Percentiles rank a stretch among this genome's conserved stretches.
Conservation (phyloP, 1,140 invertebrate genomes). For the Drosophila pruinosa region DNA sequence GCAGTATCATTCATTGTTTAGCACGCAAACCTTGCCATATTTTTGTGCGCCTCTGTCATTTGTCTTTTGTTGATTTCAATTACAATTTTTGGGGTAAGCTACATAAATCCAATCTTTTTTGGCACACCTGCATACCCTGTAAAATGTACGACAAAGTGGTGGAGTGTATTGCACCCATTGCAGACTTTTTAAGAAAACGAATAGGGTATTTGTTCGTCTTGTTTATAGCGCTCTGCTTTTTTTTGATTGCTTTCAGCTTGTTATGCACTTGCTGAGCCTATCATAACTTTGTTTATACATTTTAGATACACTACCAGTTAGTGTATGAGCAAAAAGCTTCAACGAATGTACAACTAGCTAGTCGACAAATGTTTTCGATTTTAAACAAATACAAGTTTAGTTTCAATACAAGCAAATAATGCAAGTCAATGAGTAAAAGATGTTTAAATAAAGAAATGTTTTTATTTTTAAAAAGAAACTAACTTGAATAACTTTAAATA, state of each 20-base stretch:
- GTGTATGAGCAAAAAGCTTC: too few species aligned
- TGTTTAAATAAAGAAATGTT: too few species aligned
- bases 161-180: background rate
- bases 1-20: background rate
- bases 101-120: background rate
- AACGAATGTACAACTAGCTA: too few species aligned
- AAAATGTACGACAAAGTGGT: background rate
- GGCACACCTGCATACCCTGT: background rate
- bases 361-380: too few species aligned
- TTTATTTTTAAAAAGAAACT: too few species aligned
- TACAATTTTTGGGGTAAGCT: constrained; percentile 16
- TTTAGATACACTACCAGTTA: background rate
- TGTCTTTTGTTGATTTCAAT: constrained; percentile 44
- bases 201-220: background rate
- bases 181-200: background rate
- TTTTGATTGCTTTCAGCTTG: background rate
- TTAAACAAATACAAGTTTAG: too few species aligned
- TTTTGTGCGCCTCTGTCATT: background rate
- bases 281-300: constrained; percentile 8
- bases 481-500: too few species aligned
- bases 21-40: background rate
- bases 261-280: background rate
- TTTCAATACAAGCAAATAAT: too few species aligned
- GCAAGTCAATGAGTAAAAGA: too few species aligned
- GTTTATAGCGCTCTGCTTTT: background rate